phyloP scores from a whole-genome alignment of 2,113 vertebrate species.

The Aramus guarauna region DNA sequence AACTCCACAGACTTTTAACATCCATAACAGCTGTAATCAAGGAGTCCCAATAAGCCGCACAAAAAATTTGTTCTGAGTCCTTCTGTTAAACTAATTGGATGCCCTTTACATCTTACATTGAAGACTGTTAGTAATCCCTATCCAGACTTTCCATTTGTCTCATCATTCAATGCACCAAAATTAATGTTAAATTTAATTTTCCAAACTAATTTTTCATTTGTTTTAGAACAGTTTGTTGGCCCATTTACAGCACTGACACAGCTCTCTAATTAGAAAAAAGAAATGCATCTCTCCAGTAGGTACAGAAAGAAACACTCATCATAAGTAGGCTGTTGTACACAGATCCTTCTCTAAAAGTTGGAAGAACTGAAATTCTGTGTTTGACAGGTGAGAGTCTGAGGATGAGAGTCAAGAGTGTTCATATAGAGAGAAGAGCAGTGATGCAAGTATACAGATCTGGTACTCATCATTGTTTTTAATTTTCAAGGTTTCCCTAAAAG shows the following conservation, averaged over 20 bases:
- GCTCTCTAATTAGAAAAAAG: background rate
- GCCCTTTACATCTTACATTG: background rate
- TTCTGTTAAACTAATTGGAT: background rate
- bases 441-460: background rate
- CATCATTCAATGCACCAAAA: background rate
- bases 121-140: background rate
- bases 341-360: background rate
- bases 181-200: background rate
- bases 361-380: background rate
- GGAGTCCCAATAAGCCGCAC: background rate
- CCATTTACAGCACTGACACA: background rate
- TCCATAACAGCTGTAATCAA: background rate
- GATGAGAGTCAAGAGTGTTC: background rate
- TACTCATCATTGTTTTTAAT: background rate
- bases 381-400: background rate
- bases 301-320: background rate
- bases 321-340: background rate
- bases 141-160: background rate
- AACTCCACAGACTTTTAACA: background rate
- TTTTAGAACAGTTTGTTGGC: background rate
- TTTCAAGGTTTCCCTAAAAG: background rate
- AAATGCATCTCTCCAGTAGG: background rate
- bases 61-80: background rate
- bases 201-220: background rate
- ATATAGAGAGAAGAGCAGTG: background rate